Conservation (phyloP, 2,113 vertebrate species). For the Aviceda subcristata region DNA sequence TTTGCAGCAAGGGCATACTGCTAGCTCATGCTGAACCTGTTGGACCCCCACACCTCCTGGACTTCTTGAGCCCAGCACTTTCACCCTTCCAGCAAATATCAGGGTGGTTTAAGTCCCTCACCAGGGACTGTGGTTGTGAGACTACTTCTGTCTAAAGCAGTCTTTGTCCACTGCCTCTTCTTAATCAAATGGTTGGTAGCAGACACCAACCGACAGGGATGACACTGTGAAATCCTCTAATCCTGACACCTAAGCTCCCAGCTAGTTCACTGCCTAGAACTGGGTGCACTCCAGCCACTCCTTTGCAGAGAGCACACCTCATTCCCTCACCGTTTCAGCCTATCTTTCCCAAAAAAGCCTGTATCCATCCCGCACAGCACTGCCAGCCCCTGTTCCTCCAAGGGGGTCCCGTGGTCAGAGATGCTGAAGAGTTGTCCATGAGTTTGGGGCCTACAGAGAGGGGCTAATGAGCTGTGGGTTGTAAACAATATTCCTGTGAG, state of each 20-base stretch:
- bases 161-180: neutral
- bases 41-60: neutral
- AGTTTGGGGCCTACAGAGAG: neutral
- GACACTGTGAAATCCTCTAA: neutral
- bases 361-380: neutral
- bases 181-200: neutral
- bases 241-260: neutral
- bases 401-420: neutral
- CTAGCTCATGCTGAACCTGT: neutral
- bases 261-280: neutral
- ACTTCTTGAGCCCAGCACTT: neutral
- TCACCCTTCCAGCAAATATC: neutral
- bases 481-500: neutral
- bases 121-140: neutral
- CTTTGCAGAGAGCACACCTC: neutral
- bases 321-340: neutral
- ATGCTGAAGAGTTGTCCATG: fast-evolving
- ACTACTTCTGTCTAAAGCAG: neutral
- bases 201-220: neutral
- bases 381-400: neutral
- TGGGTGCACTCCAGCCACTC: neutral
- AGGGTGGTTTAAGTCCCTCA: neutral
- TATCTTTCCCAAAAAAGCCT: neutral
- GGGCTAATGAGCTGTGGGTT: neutral
- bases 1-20: neutral